Percentiles rank a stretch among this genome's conserved stretches.
Evolutionary conservation across 1,140 invertebrate genomes (phyloP).

Genomic region (Musca domestica): DNA sequence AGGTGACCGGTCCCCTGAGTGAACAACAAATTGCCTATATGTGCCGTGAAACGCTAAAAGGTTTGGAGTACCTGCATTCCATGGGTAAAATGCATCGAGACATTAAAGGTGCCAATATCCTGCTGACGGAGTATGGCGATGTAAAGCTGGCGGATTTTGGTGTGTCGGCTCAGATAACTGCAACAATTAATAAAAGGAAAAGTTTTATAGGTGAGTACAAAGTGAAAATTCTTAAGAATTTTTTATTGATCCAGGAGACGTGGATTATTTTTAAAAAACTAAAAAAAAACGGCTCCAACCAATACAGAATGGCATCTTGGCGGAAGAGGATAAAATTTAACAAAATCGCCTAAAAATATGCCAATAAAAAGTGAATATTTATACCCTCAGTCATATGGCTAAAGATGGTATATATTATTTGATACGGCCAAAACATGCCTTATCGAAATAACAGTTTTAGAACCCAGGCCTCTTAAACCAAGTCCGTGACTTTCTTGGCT

Average conservation of each 20-base stretch:
- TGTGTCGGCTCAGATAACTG: constrained; percentile 98
- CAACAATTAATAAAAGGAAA: constrained; percentile 96
- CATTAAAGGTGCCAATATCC: constrained; percentile 96
- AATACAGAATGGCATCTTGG: background rate
- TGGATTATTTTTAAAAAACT: background rate
- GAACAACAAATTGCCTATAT: constrained; percentile 98
- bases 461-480: too few species aligned
- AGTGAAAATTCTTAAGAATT: too few species aligned
- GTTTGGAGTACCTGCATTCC: constrained; percentile 93
- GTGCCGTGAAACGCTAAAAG: constrained; percentile 94
- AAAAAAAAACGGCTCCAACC: too few species aligned
- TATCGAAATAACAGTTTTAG: too few species aligned
- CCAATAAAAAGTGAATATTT: too few species aligned
- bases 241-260: background rate
- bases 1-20: constrained; percentile 91
- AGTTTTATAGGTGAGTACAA: constrained; percentile 87
- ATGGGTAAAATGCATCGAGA: constrained; percentile 71
- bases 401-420: too few species aligned
- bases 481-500: too few species aligned
- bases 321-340: background rate
- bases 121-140: constrained; percentile 93
- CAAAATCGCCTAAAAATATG: too few species aligned
- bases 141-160: constrained; percentile 99
- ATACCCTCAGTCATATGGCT: too few species aligned
- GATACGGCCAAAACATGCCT: too few species aligned